Evolutionary conservation across 92 coral and sea anemone genomes (phyloP), one percentile per base, ranked within the genome.

Genomic region (Plumapathes pennacea): DNA sequence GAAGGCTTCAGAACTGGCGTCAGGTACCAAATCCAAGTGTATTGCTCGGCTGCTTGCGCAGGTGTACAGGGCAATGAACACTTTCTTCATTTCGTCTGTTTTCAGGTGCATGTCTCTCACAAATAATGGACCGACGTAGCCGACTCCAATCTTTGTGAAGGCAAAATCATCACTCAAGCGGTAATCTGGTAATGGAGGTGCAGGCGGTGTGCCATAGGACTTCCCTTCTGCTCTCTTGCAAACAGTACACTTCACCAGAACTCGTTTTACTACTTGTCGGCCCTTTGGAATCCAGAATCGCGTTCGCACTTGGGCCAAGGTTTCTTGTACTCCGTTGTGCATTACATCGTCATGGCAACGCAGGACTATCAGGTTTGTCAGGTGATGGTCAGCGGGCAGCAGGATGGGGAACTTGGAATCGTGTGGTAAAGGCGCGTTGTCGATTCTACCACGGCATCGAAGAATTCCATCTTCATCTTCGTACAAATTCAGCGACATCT

Each of bases 91-190:
- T 42, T 60, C n/a, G n/a, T n/a, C n/a, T n/a, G n/a, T n/a, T n/a
- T n/a, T n/a, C n/a, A n/a, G n/a, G n/a, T n/a, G n/a, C n/a, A n/a
- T n/a, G n/a, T n/a, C n/a, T n/a, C 54, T 80, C 18, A 34, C 56
- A 36, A 62, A 78, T 13, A 78, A 50, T 5, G 72, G 80, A 25
- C 74, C 69, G 20, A 65, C 33, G 28, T 70, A 55, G 25, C 71
- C 61, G 18, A 80, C 62, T 11, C 76, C 77, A 10, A 74, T 60
- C 31, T 58, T 64, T 14, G 87, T 31, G 31, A 71, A 71, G 10
- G 80, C 54, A 15, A 66, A 69, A 14, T 65, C 32, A 13, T 53
- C 18, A 40, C 38, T 32, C 0, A 61, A 48, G 33, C 78, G 42
- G 25, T 50, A 69, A 37, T 50, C 46, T n/a, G 85, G 72, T 23